A percentile compares a stretch with the other conserved stretches of the same genome.
Evolutionary conservation across 92 coral and sea anemone genomes (phyloP).

Genomic region (Epizoanthus rinbou): DNA sequence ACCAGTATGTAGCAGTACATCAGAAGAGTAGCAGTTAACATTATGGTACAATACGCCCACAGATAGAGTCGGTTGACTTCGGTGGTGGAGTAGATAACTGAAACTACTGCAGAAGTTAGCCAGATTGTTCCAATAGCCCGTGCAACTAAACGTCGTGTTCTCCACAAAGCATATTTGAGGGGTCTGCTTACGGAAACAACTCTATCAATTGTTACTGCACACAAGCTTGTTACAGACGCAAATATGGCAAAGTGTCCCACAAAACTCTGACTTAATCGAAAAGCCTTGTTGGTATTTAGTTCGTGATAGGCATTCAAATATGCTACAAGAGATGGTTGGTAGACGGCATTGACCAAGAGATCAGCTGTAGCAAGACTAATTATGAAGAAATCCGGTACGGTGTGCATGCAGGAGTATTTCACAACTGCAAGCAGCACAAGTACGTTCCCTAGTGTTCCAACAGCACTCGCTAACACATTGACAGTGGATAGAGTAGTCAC

Average conservation of each 20-base stretch:
- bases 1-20: slow-evolving; percentile 54
- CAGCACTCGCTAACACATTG: slow-evolving; percentile 36
- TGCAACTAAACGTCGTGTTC: slow-evolving; percentile 47
- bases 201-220: slow-evolving; percentile 69
- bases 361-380: slow-evolving; percentile 71
- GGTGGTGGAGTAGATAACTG: neutral
- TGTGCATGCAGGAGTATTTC: slow-evolving; percentile 52
- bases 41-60: slow-evolving; percentile 32
- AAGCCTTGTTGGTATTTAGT: neutral
- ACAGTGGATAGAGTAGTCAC: slow-evolving; percentile 31
- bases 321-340: slow-evolving; percentile 55
- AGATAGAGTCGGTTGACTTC: neutral
- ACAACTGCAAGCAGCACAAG: slow-evolving; percentile 50
- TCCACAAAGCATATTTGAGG: slow-evolving; percentile 35
- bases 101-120: neutral
- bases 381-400: slow-evolving; percentile 72
- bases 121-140: slow-evolving; percentile 40
- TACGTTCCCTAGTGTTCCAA: slow-evolving; percentile 60
- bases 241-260: slow-evolving; percentile 58
- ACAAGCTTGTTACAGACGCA: slow-evolving; percentile 73
- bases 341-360: slow-evolving; percentile 44
- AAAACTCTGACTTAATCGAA: slow-evolving; percentile 8
- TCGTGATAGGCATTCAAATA: slow-evolving; percentile 20
- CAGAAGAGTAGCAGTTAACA: slow-evolving; percentile 40
- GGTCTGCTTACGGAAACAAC: slow-evolving; percentile 61